Conservation (phyloP, 2,797 vertebrate genomes). For the Emys orbicularis region DNA sequence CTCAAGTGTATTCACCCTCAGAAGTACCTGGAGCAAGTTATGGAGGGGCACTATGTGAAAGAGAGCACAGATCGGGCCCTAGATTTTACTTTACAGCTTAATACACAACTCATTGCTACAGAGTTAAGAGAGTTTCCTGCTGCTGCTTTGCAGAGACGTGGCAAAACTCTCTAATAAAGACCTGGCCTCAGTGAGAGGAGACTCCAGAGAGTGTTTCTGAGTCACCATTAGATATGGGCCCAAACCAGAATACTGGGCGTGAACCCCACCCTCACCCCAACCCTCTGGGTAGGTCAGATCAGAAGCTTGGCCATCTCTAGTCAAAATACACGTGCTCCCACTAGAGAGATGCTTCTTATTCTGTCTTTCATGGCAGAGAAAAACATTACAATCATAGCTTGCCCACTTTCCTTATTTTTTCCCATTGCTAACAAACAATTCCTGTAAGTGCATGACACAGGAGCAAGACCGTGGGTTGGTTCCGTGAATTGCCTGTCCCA, state of each 20-base stretch:
- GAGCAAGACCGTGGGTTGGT: background rate
- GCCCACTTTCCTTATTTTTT: background rate
- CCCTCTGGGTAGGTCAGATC: background rate
- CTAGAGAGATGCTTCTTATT: background rate
- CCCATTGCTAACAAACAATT: rapidly evolving
- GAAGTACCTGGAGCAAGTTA: background rate
- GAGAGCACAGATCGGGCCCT: background rate
- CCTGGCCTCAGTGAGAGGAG: background rate
- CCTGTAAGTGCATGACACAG: background rate
- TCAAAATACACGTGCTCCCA: background rate
- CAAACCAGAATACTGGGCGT: background rate
- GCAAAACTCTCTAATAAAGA: background rate
- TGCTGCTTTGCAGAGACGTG: background rate
- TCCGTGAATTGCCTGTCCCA: rapidly evolving
- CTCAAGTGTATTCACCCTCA: background rate
- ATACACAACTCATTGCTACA: background rate
- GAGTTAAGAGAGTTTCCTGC: background rate
- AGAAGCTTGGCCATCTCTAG: background rate
- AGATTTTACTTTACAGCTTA: background rate
- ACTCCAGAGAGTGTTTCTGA: background rate
- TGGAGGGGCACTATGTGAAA: background rate
- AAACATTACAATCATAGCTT: background rate
- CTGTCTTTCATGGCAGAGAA: background rate
- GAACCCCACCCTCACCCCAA: background rate
- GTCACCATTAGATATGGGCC: background rate